phyloP scores from a whole-genome alignment of 2,797 vertebrate species.

The Botia almorhae region DNA sequence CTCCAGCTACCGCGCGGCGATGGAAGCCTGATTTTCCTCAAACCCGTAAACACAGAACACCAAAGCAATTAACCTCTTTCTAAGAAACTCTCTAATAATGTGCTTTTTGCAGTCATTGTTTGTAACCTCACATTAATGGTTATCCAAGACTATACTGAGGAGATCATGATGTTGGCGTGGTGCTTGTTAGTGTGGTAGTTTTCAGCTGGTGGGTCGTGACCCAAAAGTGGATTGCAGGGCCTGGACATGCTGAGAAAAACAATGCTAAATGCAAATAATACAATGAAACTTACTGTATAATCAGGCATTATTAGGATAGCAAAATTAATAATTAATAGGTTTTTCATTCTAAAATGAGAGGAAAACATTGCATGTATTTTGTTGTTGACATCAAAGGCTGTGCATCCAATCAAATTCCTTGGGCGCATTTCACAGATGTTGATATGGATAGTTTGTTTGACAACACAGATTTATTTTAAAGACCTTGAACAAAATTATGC shows the following conservation, averaged over 20 bases:
- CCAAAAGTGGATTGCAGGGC: background rate
- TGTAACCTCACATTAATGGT: slow-evolving; percentile 8
- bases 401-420: no score
- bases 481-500: no score
- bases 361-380: background rate
- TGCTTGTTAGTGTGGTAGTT: background rate
- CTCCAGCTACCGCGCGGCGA: slow-evolving; percentile 60
- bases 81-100: slow-evolving; percentile 32
- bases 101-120: slow-evolving; percentile 24
- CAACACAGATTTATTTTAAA: background rate
- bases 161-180: background rate
- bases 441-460: background rate
- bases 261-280: slow-evolving; percentile 8
- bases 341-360: no score
- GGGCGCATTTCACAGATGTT: background rate
- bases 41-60: slow-evolving; percentile 22
- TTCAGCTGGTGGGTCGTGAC: background rate
- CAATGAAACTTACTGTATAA: background rate
- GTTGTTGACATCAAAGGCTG: background rate
- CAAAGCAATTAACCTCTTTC: slow-evolving; percentile 40
- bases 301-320: background rate
- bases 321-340: background rate
- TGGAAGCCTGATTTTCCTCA: slow-evolving; percentile 47
- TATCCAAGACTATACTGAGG: background rate
- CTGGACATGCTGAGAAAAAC: background rate